Base-by-base conservation (phyloP, 2,888 invertebrate species). In the Calameuta filiformis region DNA sequence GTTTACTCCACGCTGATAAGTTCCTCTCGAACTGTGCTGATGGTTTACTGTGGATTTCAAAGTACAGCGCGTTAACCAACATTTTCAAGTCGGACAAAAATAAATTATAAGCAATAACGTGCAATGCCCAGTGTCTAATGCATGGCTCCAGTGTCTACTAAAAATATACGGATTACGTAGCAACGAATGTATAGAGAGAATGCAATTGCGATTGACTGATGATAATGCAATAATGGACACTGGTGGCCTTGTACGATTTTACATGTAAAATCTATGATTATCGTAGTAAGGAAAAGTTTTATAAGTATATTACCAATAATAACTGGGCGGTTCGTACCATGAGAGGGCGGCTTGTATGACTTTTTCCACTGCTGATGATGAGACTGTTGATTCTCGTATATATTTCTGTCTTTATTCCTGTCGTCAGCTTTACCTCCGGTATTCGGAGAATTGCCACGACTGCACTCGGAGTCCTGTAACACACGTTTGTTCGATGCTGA, bases 371-470 rank as follows among this genome's bases (percentile, higher is more conserved):
- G 86, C 73, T 85, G 87, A 82, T 87, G 88, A 79, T 89, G 88
- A 75, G 85, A 85, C 76, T 88, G 88, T 77, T 89, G 88, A 80
- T 88, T 87, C 81, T 89, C 88, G 82, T 87, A 89, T 75, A 87
- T 81, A 79, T 89, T 87, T 79, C 88, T 87, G 76, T 90, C 90
- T 81, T 87, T 89, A 80, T 85, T 87, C 83, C 88, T 87, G 56
- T 91, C 90, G 33, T 91, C 90, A 33, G 81, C 84, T 79, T 90
- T 91, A 37, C 89, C 88, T 56, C 90, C 90, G 75, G 88, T 89
- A 69, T 91, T 91, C n/a, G 91, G 91, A 73, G 91, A 91, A 85
- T 91, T 90, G 76, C 91, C 91, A 79, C 91, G 90, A 82, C 91
- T 91, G 83, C 90, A 90, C 83, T 91, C 91, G 4, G 91, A 91